phyloP scores from a whole-genome alignment of 2,797 vertebrate genomes.

The Myotis findleyi region DNA sequence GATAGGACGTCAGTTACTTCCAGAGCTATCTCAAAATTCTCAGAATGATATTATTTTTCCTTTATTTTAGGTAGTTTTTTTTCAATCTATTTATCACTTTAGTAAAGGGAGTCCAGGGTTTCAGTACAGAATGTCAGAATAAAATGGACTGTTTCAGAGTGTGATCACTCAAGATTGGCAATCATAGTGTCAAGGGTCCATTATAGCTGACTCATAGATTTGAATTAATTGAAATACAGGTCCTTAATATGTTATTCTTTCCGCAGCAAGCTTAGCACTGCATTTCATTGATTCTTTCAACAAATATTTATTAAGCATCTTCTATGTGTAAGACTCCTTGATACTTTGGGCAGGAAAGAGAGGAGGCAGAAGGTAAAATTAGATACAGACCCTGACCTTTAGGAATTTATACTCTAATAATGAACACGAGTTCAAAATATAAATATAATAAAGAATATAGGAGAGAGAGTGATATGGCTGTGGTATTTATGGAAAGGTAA shows the following conservation, averaged over 20 bases:
- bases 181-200: not conserved
- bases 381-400: not conserved
- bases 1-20: not conserved
- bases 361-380: not conserved
- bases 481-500: not conserved
- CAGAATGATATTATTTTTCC: not conserved
- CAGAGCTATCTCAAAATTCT: conserved; percentile 21
- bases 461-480: not conserved
- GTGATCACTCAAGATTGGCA: not conserved
- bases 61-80: not conserved
- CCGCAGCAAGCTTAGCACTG: not conserved
- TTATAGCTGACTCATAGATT: not conserved
- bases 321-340: not conserved
- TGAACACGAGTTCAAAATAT: not conserved
- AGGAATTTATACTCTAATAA: not conserved
- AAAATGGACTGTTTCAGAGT: not conserved
- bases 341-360: not conserved
- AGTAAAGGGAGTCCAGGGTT: not conserved
- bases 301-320: not conserved
- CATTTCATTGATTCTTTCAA: not conserved
- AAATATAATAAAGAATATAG: not conserved
- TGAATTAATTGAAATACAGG: not conserved
- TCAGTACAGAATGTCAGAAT: not conserved
- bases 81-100: not conserved
- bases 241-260: not conserved